Base-by-base conservation (phyloP, 2,113 vertebrate species). In the Phrynocephalus versicolor region DNA sequence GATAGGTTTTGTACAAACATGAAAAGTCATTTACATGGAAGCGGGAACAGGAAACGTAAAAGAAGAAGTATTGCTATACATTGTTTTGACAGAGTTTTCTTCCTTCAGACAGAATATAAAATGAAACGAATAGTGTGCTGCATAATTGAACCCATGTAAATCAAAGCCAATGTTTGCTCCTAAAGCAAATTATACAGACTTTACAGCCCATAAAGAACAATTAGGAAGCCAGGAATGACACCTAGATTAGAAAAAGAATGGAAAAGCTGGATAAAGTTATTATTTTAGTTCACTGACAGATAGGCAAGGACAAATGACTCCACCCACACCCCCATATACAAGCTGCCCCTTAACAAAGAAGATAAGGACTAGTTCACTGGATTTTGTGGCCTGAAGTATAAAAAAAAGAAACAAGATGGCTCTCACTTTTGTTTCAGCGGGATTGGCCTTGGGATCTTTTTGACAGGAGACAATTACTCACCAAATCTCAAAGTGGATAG, bases 121-220 rank as follows among this genome's bases (percentile, higher is more conserved):
- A 86, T 78, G 8, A 91, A 92, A 90, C 65, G 51, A 21, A 87
- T n/a, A 12, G 10, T 39, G 55, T 37, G 27, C 58, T 60, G 67
- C 75, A 35, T 92, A 89, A 84, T 1, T 64, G 64, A 88, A 83
- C 37, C 15, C n/a, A 79, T 69, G 74, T 88, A 93, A 88, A 85
- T 91, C 84, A 79, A 75, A 91, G 88, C 33, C 67, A 73, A 0
- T 86, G 60, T 83, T 94, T 92, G 88, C 85, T 30, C 77, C 82
- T 73, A 81, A 35, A 89, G 76, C 21, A 15, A 91, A 92, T 92
- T 87, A 90, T 87, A 80, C 37, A 6, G 6, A 60, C n/a, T 92
- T 94, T 92, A 93, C 91, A 89, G 84, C 73, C 87, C 85, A 25
- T 87, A 85, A 96, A 93, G 92, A 95, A 87, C 89, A 92, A 91